Percentiles rank a stretch among this genome's conserved stretches.
These are phyloP conservation scores for Megaceryle alcyon DNA, from an alignment of 2,797 vertebrate species.

Conservation along the genomic window DNA sequence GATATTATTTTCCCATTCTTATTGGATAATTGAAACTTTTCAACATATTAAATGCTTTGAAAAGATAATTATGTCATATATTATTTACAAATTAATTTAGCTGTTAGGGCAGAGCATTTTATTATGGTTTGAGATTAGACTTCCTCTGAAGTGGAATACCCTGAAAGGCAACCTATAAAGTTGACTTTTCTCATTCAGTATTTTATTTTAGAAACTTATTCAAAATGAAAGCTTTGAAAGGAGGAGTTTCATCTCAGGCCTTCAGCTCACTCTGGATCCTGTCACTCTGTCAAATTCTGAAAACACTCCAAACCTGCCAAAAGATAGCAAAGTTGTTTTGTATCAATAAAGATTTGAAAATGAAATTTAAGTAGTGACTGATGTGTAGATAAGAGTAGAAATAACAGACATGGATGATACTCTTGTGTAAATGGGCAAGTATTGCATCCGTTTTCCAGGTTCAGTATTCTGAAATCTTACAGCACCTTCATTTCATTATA, in stretches of 20 bases:
- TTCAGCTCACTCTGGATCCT: not conserved
- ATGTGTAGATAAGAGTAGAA: not conserved
- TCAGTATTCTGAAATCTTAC: not conserved
- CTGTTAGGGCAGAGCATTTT: not conserved
- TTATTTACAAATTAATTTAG: not conserved
- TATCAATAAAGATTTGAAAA: not conserved
- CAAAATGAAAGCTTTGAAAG: not conserved
- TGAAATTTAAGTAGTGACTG: not conserved
- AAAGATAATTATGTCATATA: not conserved
- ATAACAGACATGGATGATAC: not conserved
- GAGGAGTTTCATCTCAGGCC: not conserved
- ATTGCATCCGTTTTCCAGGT: not conserved
- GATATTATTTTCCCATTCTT: not conserved
- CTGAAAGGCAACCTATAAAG: not conserved
- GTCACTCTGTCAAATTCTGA: not conserved
- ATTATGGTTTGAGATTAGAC: not conserved
- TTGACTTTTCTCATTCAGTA: not conserved
- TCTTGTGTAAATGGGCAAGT: not conserved
- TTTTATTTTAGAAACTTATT: not conserved
- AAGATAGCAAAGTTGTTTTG: not conserved
- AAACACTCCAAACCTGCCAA: not conserved
- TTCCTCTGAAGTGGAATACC: not conserved
- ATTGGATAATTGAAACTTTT: not conserved
- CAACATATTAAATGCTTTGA: not conserved
- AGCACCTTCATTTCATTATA: not conserved